Base-by-base conservation (phyloP, 2,888 invertebrate species). In the Coenonympha arcania region DNA sequence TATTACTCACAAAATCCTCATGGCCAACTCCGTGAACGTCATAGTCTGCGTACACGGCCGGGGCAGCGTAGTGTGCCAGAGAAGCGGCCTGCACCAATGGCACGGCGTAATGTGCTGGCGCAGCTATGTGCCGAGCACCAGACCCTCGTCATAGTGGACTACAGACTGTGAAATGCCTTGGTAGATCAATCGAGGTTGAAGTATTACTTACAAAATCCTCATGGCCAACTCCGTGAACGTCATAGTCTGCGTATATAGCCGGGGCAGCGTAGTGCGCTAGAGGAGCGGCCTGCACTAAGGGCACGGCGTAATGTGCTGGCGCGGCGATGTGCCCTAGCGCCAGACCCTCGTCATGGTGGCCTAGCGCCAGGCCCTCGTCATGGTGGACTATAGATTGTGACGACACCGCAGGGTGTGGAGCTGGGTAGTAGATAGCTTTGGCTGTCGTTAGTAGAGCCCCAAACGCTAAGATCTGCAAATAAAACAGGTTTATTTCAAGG, bases 351-450 rank as follows among this genome's bases (percentile, higher is more conserved):
- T 82, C 82, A 50, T 85, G 84, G 33, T 77, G 79, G 50, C 86
- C 68, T 58, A 85, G 18, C 39, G 55, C 19, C 63, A 54, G 42
- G 65, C 61, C 73, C n/a, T 76, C 78, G 43, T 82, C 82, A 50
- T 85, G 84, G 33, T 77, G 79, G 50, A 87, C 68, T 58, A 85
- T 81, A 71, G 78, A 84, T 60, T 87, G 85, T 30, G 84, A 80
- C 13, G 85, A 86, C 15, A 83, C 72, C 6, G 83, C 85, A 8
- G 67, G n/a, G n/a, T n/a, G n/a, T n/a, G n/a, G 65, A 61, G 83
- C 80, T 64, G 80, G 81, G 74, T 76, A 83, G 59, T 89, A 71
- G 42, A 89, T 89, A 42, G 88, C 89, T 62, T 80, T 87, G 63
- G 85, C 86, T 15, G 86, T 74, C 50, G 79, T 79, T 74, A 87